These are phyloP conservation scores for Lasioglossum malachurum DNA, from an alignment of 2,888 invertebrate species.

Conservation along the genomic window DNA sequence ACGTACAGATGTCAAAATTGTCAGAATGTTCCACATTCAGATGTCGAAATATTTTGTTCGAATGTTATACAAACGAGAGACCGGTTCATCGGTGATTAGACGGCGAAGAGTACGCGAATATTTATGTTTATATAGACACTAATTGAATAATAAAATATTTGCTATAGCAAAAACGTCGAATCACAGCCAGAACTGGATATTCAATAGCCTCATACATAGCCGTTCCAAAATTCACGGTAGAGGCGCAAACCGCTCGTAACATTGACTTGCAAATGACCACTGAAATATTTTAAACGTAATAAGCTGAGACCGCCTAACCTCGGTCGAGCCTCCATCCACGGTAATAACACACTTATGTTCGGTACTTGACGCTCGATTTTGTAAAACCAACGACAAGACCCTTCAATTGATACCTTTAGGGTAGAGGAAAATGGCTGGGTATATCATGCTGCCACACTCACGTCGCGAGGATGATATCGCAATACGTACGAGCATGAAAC, in stretches of 20 bases:
- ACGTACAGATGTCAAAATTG: no score
- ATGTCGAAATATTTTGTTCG: neutral
- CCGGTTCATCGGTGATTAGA: neutral
- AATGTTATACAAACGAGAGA: neutral
- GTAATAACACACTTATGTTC: constrained; percentile 37
- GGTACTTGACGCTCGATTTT: constrained; percentile 32
- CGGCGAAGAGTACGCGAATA: neutral
- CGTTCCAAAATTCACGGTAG: constrained; percentile 14
- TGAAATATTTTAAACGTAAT: constrained; percentile 50
- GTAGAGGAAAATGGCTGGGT: constrained; percentile 11
- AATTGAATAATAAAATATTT: constrained; percentile 18
- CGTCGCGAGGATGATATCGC: neutral
- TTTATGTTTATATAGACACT: neutral
- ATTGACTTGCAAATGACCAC: constrained; percentile 40
- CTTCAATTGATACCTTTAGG: constrained; percentile 24
- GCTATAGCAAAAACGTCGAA: neutral
- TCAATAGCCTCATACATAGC: neutral
- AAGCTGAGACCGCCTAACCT: constrained; percentile 19
- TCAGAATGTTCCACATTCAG: no score
- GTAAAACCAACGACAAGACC: constrained; percentile 40
- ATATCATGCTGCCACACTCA: neutral
- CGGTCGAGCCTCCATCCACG: neutral
- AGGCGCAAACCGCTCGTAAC: neutral
- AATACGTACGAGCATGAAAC: neutral
- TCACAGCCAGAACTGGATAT: neutral